Percentiles rank a stretch among this genome's conserved stretches.
Conservation (phyloP, 2,888 invertebrate species). For the Acrocera orbiculus region DNA sequence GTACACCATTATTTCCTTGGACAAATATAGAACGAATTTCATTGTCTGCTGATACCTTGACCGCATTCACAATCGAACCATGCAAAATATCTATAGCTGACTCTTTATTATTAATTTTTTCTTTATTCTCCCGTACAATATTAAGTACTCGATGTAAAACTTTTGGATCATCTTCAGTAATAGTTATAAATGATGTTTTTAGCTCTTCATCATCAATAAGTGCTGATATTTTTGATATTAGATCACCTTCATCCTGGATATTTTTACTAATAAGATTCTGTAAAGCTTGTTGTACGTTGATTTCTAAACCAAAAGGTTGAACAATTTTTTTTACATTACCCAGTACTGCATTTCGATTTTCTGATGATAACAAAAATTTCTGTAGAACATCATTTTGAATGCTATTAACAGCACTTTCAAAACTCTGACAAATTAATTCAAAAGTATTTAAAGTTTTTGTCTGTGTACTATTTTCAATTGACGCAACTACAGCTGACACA, state of each 20-base stretch:
- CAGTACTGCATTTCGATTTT: too few relatives aligned
- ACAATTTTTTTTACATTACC: too few relatives aligned
- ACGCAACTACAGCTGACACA: not conserved
- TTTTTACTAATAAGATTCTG: conserved; percentile 1
- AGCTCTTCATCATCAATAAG: conserved; percentile 46
- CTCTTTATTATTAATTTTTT: conserved; percentile 14
- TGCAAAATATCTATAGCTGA: conserved; percentile 39
- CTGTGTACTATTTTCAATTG: not conserved
- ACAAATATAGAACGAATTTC: conserved; percentile 9
- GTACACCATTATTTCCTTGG: conserved; percentile 14
- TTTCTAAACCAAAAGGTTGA: too few relatives aligned
- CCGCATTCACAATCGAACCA: conserved; percentile 46
- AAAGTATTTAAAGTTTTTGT: not conserved
- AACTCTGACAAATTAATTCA: not conserved
- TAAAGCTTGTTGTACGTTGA: not conserved
- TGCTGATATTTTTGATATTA: conserved; percentile 44
- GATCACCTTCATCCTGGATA: conserved; percentile 36
- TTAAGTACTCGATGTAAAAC: conserved; percentile 33
- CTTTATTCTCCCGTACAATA: conserved; percentile 41
- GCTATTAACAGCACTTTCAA: not conserved
- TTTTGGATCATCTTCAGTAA: conserved; percentile 12
- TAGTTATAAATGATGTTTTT: conserved; percentile 37
- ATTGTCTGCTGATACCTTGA: conserved; percentile 41
- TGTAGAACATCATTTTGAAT: not conserved
- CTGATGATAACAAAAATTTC: too few relatives aligned